Evolutionary conservation across 2,888 invertebrate species (phyloP), one percentile per base, ranked within the genome.

Genomic region (Monoplex corrugatus): DNA sequence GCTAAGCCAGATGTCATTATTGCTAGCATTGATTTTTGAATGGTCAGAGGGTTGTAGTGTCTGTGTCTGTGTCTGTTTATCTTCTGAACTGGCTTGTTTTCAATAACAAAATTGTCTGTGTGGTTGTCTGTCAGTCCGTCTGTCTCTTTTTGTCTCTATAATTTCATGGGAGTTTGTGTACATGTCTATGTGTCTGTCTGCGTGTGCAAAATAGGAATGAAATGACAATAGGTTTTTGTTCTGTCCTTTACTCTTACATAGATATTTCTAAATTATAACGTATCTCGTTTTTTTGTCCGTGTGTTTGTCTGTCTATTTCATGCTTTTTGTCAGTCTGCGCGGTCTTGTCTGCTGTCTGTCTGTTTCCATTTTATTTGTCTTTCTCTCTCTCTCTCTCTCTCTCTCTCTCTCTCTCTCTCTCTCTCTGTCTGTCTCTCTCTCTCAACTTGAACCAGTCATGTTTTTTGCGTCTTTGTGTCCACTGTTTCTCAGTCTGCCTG

Each of bases 11-110:
- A 43, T 40, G 82, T 43, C 82, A 83, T 44, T 57, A 13, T 82
- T 68, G 83, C 28, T 32, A 43, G 43, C 45, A 88, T 88, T 72
- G 88, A 88, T 88, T 88, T 83, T 83, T 63, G 68, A 82, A 87
- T 87, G 87, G 57, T 50, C 75, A 63, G 45, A 68, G 75, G 43
- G 23, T 10, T 32, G 43, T 38, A 16, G 10, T 40, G 78, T 43
- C 78, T 80, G 43, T 19, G 35, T 32, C 35, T 75, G 35, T 32
- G 5, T 75, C 75, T 75, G 38, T 75, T 1, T 75, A 10, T 75
- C 23, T 28, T 28, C 10, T 10, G 10, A 57, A 57, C 28, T 23
- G 28, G 28, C 57, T 23, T 23, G 19, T 57, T 23, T 28, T 57
- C 2, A 10, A 57, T 10, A 16, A 57, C 16, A 2, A 57, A 10